Percentiles rank a stretch among this genome's conserved stretches.
Conservation (phyloP, 2,888 invertebrate species). For the Ormyrus labotus region DNA sequence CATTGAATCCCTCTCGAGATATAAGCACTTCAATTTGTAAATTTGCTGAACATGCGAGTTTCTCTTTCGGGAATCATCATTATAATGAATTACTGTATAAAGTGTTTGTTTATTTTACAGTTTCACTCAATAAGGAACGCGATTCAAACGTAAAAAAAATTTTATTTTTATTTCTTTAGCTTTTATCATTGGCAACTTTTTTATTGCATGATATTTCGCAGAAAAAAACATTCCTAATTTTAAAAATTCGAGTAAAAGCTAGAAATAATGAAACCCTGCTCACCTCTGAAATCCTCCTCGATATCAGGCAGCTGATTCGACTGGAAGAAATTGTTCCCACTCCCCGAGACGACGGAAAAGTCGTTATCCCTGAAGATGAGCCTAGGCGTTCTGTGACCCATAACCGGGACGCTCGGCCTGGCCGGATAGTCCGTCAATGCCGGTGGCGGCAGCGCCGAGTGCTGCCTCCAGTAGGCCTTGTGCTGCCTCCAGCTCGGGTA, state of each 20-base stretch:
- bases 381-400: constrained; percentile 72
- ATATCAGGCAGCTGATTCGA: constrained; percentile 72
- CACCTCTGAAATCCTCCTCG: constrained; percentile 72
- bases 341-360: constrained; percentile 66
- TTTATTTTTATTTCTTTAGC: too few species aligned
- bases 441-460: constrained; percentile 44
- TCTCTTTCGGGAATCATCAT: not conserved
- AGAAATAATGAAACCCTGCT: not conserved
- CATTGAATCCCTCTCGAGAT: too few species aligned
- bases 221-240: too few species aligned
- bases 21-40: not conserved
- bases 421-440: constrained; percentile 57
- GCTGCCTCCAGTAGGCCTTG: constrained; percentile 70
- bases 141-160: too few species aligned
- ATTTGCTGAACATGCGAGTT: not conserved
- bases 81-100: not conserved
- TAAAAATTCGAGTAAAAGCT: too few species aligned
- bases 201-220: too few species aligned
- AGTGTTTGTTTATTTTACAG: too few species aligned
- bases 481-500: constrained; percentile 69
- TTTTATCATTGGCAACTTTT: too few species aligned
- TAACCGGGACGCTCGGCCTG: constrained; percentile 61
- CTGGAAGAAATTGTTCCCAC: constrained; percentile 68
- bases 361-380: constrained; percentile 73
- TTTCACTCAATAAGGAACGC: too few species aligned